These are phyloP conservation scores for Meloidogyne exigua DNA, from an alignment of 1,140 invertebrate genomes.

Conservation along the genomic window DNA sequence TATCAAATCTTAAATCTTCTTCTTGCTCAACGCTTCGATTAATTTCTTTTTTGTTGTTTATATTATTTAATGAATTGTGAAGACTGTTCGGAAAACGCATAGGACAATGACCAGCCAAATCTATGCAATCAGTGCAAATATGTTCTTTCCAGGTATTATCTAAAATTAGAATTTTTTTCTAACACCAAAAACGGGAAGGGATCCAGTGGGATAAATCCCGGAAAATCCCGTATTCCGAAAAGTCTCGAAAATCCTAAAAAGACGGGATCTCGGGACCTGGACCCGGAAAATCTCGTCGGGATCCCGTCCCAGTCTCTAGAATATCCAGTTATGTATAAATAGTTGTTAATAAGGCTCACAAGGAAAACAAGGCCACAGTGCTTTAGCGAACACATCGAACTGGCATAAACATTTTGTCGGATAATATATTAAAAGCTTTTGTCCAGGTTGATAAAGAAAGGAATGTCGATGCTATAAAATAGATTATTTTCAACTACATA, in stretches of 20 bases:
- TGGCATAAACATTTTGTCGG: conserved; percentile 59
- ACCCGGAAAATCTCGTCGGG: no score
- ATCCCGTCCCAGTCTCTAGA: no score
- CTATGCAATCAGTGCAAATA: conserved; percentile 55
- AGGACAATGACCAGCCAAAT: conserved; percentile 55
- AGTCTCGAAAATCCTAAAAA: no score
- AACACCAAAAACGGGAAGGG: no score
- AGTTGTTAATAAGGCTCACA: conserved; percentile 46
- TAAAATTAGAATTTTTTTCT: conserved; percentile 37
- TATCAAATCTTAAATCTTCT: neutral
- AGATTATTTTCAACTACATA: conserved; percentile 38
- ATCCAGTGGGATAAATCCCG: no score
- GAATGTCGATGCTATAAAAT: conserved; percentile 28
- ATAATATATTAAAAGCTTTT: conserved; percentile 43
- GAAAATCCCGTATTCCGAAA: no score
- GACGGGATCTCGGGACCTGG: no score
- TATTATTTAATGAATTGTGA: no score
- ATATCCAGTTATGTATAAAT: no score
- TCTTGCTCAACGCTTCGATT: neutral
- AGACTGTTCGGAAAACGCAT: conserved; percentile 54
- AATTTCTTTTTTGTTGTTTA: neutral
- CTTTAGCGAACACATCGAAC: conserved; percentile 51
- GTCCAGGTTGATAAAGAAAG: conserved; percentile 15
- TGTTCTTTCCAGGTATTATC: conserved; percentile 62
- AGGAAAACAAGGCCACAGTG: conserved; percentile 62